Conservation (phyloP, 2,113 vertebrate genomes). For the Nymphicus hollandicus region DNA sequence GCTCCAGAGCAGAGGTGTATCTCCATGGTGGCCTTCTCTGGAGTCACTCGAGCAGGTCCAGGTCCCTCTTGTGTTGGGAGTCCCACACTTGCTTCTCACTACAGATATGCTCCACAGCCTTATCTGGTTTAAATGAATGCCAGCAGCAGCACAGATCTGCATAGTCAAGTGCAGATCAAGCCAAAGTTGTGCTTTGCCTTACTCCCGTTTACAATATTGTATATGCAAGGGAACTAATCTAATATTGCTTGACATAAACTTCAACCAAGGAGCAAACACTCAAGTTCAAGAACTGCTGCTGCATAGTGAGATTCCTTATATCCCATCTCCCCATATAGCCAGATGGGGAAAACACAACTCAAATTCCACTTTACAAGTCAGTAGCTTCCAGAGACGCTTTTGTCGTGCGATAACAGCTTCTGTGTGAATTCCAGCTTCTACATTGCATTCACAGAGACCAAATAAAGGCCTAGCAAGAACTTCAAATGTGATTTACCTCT, state of each 20-base stretch:
- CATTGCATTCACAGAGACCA: background rate
- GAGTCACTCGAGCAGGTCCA: background rate
- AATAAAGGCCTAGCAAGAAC: background rate
- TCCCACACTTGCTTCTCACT: background rate
- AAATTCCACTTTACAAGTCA: background rate
- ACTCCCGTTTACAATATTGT: background rate
- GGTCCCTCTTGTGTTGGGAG: background rate
- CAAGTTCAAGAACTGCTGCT: background rate
- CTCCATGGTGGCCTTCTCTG: background rate
- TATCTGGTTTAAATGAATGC: background rate
- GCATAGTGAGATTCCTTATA: fast-evolving
- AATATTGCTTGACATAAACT: background rate
- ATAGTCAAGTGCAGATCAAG: background rate
- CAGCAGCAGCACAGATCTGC: background rate
- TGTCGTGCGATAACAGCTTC: background rate
- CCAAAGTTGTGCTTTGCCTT: background rate
- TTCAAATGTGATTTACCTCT: background rate
- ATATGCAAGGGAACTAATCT: background rate
- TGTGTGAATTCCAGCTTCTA: background rate
- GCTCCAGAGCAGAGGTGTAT: background rate
- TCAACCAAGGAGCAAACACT: background rate
- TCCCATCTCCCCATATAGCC: fast-evolving
- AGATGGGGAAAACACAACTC: background rate
- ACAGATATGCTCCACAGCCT: background rate
- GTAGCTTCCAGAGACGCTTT: background rate